phyloP scores from a whole-genome alignment of 1,140 invertebrate genomes.

The Brachionus angularis region DNA sequence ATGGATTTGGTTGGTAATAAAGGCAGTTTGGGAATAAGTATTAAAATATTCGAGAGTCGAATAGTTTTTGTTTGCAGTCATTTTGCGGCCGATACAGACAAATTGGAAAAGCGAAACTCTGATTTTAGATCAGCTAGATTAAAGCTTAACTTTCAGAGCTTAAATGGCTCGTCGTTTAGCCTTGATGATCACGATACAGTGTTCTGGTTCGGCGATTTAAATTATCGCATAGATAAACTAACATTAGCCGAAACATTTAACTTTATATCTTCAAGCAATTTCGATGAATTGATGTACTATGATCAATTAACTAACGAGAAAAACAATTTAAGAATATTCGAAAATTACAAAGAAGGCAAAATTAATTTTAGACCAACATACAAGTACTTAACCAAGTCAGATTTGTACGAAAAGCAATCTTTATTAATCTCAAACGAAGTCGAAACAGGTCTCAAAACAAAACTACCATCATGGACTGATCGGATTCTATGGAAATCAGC shows the following conservation, averaged over 20 bases:
- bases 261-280: constrained; percentile 72
- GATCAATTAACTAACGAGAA: constrained; percentile 77
- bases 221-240: constrained; percentile 92
- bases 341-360: constrained; percentile 77
- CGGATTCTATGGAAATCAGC: constrained; percentile 22
- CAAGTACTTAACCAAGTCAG: constrained; percentile 92
- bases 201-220: constrained; percentile 99
- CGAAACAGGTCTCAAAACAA: constrained; percentile 68
- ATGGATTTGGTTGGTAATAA: constrained; percentile 84
- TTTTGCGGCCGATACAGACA: constrained; percentile 78
- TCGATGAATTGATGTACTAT: constrained; percentile 70
- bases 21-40: constrained; percentile 86
- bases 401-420: constrained; percentile 76
- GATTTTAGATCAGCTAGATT: constrained; percentile 59
- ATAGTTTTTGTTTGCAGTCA: constrained; percentile 96
- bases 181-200: constrained; percentile 89
- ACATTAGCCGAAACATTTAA: constrained; percentile 77
- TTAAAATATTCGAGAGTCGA: constrained; percentile 83
- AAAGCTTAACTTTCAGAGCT: constrained; percentile 13
- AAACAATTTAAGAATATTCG: constrained; percentile 66
- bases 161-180: constrained; percentile 64
- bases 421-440: constrained; percentile 86
- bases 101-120: constrained; percentile 20
- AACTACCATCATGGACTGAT: constrained; percentile 43
- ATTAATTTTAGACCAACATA: constrained; percentile 94